phyloP scores from a whole-genome alignment of 2,888 invertebrate species.

The Ceraclea dissimilis region DNA sequence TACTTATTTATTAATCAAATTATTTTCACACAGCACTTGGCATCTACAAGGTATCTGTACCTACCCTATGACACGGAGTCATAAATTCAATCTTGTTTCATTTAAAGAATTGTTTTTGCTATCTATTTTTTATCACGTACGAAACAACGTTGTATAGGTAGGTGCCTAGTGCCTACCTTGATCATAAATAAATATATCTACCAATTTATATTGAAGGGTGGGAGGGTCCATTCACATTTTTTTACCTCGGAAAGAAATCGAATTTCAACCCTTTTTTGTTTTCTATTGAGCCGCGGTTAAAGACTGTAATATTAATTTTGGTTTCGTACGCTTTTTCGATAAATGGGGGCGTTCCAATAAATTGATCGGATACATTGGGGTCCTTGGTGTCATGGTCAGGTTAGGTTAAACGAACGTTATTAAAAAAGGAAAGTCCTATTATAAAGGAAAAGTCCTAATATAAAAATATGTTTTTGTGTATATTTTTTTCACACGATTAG shows the following conservation, averaged over 20 bases:
- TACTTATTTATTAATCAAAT: too few species aligned
- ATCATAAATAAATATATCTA: slow-evolving; percentile 27
- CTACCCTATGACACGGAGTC: too few species aligned
- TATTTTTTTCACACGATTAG: too few species aligned
- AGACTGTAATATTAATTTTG: slow-evolving; percentile 26
- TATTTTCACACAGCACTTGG: too few species aligned
- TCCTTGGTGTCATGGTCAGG: neutral
- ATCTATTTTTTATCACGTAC: neutral
- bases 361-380: slow-evolving; percentile 4
- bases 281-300: slow-evolving; percentile 22
- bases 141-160: neutral
- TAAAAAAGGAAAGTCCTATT: neutral
- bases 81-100: neutral
- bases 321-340: slow-evolving; percentile 28
- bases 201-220: slow-evolving; percentile 24
- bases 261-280: slow-evolving; percentile 25
- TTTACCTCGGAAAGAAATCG: slow-evolving; percentile 23
- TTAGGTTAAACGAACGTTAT: neutral
- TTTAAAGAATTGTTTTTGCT: neutral
- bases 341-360: slow-evolving; percentile 31
- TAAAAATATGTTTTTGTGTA: neutral
- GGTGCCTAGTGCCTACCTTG: slow-evolving; percentile 14
- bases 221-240: slow-evolving; percentile 25
- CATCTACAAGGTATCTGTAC: too few species aligned
- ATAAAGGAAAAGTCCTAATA: neutral